These are phyloP conservation scores for Patagioenas fasciata DNA, from an alignment of 2,113 vertebrate genomes.

Conservation along the genomic window DNA sequence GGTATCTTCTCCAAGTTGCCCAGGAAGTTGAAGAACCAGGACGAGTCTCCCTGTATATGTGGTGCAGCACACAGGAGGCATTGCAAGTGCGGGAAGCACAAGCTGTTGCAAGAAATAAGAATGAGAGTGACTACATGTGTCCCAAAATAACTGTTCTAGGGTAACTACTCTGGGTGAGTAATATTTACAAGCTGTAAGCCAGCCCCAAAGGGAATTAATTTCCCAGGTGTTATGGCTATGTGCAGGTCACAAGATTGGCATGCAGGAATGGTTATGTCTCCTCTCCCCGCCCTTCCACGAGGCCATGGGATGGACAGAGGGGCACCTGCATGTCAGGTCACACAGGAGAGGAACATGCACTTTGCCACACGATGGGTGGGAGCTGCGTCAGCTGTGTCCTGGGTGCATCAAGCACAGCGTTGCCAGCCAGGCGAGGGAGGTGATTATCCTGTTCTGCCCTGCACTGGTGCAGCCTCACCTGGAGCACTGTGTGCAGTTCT, in stretches of 20 bases:
- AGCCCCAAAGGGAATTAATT: background rate
- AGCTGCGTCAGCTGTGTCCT: background rate
- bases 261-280: background rate
- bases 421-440: no score
- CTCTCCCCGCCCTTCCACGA: background rate
- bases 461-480: no score
- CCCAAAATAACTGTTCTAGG: background rate
- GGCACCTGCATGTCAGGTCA: background rate
- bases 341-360: accelerated
- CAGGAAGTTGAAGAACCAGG: background rate
- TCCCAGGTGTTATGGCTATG: background rate
- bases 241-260: accelerated
- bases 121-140: background rate
- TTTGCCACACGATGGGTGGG: background rate
- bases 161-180: background rate
- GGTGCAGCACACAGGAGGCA: background rate
- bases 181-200: background rate
- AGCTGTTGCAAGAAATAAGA: background rate
- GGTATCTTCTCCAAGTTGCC: background rate
- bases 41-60: background rate
- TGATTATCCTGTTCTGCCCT: no score
- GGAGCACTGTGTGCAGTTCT: no score
- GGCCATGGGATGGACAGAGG: background rate
- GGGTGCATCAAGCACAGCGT: no score
- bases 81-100: background rate